A percentile compares a stretch with the other conserved stretches of the same genome.
Conservation (phyloP, 2,888 invertebrate species). For the Stegophylla sp. region DNA sequence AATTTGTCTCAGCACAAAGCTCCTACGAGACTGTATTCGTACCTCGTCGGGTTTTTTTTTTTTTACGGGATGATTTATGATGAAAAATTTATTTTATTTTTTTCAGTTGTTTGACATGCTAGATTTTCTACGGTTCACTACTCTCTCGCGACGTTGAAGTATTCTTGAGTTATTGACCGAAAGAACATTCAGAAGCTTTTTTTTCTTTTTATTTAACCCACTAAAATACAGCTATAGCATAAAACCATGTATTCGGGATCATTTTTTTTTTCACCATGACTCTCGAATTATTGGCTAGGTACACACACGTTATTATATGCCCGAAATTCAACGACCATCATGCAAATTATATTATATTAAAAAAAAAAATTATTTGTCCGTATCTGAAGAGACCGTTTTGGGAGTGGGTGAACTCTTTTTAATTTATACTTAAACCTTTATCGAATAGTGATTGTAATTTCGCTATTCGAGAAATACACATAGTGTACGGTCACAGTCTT, state of each 20-base stretch:
- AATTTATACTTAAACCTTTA: no score
- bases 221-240: conserved; percentile 1
- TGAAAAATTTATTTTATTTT: neutral
- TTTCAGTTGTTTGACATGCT: conserved; percentile 2
- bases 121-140: conserved; percentile 19
- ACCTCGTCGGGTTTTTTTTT: neutral
- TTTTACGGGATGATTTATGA: neutral
- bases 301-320: no score
- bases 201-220: conserved; percentile 26
- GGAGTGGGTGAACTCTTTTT: no score
- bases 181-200: conserved; percentile 16
- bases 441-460: no score
- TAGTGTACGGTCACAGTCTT: no score
- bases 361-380: no score
- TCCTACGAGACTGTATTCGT: neutral
- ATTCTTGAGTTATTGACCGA: conserved; percentile 39
- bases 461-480: no score
- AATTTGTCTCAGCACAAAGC: neutral
- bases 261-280: neutral
- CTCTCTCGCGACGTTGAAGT: neutral
- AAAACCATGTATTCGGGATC: neutral
- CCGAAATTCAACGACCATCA: no score
- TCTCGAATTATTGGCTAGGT: no score
- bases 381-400: no score
- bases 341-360: no score